A percentile compares a stretch with the other conserved stretches of the same genome.
Evolutionary conservation across 2,797 vertebrate genomes (phyloP).

Genomic region (Rhinogobio ventralis): DNA sequence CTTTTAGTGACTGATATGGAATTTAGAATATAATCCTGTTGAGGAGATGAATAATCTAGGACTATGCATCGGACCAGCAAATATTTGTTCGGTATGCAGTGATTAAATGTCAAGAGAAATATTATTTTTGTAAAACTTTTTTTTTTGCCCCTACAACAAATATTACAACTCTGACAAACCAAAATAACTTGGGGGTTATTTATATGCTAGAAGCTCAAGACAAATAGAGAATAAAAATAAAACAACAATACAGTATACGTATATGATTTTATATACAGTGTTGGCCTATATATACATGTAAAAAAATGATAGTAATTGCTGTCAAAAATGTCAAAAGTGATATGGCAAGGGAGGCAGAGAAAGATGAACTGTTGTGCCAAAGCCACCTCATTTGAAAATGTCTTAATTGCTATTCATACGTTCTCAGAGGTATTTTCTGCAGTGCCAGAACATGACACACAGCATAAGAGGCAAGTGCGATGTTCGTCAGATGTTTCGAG

Average conservation of each 20-base stretch:
- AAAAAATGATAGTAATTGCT: neutral
- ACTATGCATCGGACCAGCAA: neutral
- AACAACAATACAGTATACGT: neutral
- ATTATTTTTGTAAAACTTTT: neutral
- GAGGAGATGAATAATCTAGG: neutral
- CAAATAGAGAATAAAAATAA: neutral
- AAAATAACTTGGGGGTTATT: neutral
- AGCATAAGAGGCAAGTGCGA: neutral
- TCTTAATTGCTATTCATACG: slow-evolving; percentile 36
- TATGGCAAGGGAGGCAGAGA: neutral
- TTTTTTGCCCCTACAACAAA: neutral
- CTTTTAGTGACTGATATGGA: neutral
- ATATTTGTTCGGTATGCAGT: neutral
- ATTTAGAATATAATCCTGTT: neutral
- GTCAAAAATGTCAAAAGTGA: slow-evolving; percentile 33
- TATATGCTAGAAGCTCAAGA: neutral
- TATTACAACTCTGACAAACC: neutral
- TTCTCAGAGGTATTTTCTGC: slow-evolving; percentile 34
- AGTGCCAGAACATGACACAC: slow-evolving; percentile 23
- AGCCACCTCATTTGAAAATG: slow-evolving; percentile 27
- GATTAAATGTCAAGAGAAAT: neutral
- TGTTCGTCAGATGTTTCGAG: slow-evolving; percentile 39
- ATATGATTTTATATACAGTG: neutral
- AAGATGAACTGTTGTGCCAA: neutral
- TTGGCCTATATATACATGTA: neutral